Evolutionary conservation across 2,797 vertebrate species (phyloP).

Genomic region (Argentina silus): DNA sequence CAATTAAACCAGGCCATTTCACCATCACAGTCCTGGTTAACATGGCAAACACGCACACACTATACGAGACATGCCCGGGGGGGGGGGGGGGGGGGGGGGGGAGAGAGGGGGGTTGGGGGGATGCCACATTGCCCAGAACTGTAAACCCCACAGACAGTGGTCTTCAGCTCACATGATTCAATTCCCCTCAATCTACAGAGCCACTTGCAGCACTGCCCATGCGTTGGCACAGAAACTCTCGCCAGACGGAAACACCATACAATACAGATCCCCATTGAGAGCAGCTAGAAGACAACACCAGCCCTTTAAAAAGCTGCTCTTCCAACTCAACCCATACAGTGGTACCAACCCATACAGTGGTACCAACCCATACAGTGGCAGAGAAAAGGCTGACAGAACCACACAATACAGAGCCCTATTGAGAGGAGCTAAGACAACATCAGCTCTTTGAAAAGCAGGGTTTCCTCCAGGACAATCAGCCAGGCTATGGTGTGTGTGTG

Average conservation of each 20-base stretch:
- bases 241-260: background rate
- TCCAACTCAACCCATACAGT: background rate
- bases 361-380: background rate
- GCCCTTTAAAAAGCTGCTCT: too few species aligned
- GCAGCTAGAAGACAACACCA: too few species aligned
- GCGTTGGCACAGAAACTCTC: background rate
- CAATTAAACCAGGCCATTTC: constrained; percentile 8
- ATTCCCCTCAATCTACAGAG: background rate
- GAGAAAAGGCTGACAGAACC: background rate
- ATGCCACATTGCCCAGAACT: background rate
- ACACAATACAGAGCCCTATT: constrained; percentile 45
- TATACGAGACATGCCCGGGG: background rate
- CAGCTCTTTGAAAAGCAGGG: constrained; percentile 47
- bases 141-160: background rate
- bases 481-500: background rate
- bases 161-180: background rate
- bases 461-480: constrained; percentile 10
- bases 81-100: background rate
- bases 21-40: constrained; percentile 31
- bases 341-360: background rate
- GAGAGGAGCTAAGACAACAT: constrained; percentile 28
- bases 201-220: background rate
- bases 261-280: background rate
- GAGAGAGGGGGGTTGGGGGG: background rate
- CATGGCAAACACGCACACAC: constrained; percentile 42